Percentiles rank a stretch among this genome's conserved stretches.
Conservation (phyloP, 2,888 invertebrate genomes). For the Chymomyza amoena region DNA sequence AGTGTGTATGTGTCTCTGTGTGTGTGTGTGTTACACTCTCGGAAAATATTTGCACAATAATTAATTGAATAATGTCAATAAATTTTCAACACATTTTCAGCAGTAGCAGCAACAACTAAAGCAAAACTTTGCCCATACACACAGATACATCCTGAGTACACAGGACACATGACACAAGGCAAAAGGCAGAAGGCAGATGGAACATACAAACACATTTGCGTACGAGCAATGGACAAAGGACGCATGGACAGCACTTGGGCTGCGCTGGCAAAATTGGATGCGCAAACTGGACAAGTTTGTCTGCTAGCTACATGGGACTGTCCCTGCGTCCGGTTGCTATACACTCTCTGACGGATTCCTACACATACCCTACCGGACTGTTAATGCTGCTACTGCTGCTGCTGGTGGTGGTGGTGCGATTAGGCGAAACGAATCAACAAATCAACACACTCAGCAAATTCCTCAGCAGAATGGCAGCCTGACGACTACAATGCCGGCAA, state of each 20-base stretch:
- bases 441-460: conserved; percentile 77
- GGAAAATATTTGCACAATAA: conserved; percentile 77
- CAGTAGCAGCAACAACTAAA: conserved; percentile 45
- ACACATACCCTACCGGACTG: background rate
- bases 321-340: conserved; percentile 19
- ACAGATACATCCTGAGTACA: conserved; percentile 14
- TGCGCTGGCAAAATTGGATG: conserved; percentile 50
- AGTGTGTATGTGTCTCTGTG: conserved; percentile 8
- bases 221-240: conserved; percentile 32
- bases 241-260: background rate
- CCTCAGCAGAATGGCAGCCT: conserved; percentile 58
- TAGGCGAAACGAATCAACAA: conserved; percentile 77
- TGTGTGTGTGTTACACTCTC: conserved; percentile 30
- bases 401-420: conserved; percentile 73
- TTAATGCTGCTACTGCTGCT: conserved; percentile 3
- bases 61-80: conserved; percentile 78
- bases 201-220: conserved; percentile 69
- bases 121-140: conserved; percentile 50
- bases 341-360: background rate
- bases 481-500: background rate
- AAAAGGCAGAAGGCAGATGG: conserved; percentile 38
- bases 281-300: conserved; percentile 69
- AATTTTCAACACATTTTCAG: conserved; percentile 75
- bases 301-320: conserved; percentile 49
- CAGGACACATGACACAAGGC: background rate